Evolutionary conservation across 2,888 invertebrate genomes (phyloP), one percentile per base, ranked within the genome.

Genomic region (Parnassius smintheus): DNA sequence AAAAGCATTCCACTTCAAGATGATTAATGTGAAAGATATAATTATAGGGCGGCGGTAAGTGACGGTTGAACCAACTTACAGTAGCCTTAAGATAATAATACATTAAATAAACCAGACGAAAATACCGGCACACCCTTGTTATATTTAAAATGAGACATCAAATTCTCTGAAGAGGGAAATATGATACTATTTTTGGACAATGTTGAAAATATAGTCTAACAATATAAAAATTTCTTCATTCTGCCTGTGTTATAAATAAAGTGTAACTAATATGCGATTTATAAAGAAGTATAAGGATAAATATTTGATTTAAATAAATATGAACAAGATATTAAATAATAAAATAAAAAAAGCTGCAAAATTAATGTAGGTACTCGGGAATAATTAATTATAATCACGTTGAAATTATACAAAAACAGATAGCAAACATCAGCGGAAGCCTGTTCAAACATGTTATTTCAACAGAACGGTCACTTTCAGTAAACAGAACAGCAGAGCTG

Each of bases 11-110:
- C 75, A 75, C 72, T 76, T 72, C 69, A 71, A 64, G 68, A 76
- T 77, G 78, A 81, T 75, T 69, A 76, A 81, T 77, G 73, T 52
- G 68, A 67, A 69, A 67, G 61, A 78, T 75, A 81, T 78, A 76
- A 75, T 75, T 69, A 68, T 70, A 69, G 73, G 72, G 72, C 75
- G 74, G 70, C 67, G 67, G 70, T 68, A 71, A 75, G 66, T 71
- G 69, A 70, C 70, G 72, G 70, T 75, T 72, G 70, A 66, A 68
- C 65, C 66, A 67, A 68, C 66, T 42, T 55, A 59, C 51, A 55
- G 61, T 59, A 61, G 63, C 56, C 41, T 52, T 22, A 64, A 48
- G 46, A 56, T 55, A 55, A 55, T 48, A 50, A 57, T 9, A 59
- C 50, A 58, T 48, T 62, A 62, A 18, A 61, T 22, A 52, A 62